Conservation (phyloP, 2,113 vertebrate species). For the Paralichthys olivaceus region DNA sequence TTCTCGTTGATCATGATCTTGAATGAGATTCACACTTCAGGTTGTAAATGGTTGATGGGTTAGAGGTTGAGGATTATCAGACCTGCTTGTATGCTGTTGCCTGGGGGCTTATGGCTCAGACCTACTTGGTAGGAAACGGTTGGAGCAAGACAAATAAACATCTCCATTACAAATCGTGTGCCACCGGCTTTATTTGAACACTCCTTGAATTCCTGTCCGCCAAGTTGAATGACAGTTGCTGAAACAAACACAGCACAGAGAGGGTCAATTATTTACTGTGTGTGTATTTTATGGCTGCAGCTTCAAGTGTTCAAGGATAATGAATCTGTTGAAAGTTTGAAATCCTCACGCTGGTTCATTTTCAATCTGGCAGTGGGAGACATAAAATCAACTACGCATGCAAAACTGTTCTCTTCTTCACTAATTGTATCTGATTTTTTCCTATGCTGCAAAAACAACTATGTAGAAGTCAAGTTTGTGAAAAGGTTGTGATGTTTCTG, state of each 20-base stretch:
- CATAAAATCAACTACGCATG: no score
- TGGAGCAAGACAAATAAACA: slow-evolving; percentile 27
- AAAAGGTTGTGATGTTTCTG: neutral
- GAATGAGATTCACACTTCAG: neutral
- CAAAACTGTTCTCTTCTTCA: no score
- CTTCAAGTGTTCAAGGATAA: neutral
- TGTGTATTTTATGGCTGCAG: neutral
- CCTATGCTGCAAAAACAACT: no score
- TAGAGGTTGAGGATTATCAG: neutral
- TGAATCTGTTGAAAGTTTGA: neutral
- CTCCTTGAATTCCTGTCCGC: slow-evolving; percentile 11
- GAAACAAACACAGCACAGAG: slow-evolving; percentile 21
- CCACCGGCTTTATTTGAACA: slow-evolving; percentile 41
- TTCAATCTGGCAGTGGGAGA: no score
- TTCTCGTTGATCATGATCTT: neutral
- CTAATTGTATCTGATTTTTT: no score
- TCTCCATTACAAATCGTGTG: slow-evolving; percentile 9
- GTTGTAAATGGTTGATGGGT: neutral
- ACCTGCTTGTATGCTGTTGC: neutral
- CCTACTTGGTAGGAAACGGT: slow-evolving; percentile 4
- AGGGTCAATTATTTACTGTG: slow-evolving; percentile 24
- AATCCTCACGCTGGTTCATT: no score
- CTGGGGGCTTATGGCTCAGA: neutral
- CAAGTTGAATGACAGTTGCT: slow-evolving; percentile 10
- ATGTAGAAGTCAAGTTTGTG: no score